These are phyloP conservation scores for Lasioglossum zephyrum DNA, from an alignment of 2,888 invertebrate species.

Conservation along the genomic window DNA sequence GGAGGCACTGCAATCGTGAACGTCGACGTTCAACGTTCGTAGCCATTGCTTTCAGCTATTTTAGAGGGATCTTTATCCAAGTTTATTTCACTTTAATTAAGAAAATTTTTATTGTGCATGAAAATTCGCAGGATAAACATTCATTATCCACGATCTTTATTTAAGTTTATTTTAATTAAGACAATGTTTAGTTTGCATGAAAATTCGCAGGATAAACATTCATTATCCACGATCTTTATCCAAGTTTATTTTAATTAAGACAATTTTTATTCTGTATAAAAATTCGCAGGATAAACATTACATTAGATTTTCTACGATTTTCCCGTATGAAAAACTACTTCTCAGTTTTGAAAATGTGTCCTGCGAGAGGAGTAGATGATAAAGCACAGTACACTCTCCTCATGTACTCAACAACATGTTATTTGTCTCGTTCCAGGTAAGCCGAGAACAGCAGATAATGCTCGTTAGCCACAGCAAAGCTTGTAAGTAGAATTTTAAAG, in stretches of 20 bases:
- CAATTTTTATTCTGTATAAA: too few species aligned
- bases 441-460: neutral
- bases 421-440: slow-evolving; percentile 25
- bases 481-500: neutral
- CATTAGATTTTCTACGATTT: neutral
- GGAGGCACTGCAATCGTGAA: neutral
- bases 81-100: too few species aligned
- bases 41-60: neutral
- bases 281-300: too few species aligned
- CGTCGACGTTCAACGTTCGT: neutral
- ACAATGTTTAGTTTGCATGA: too few species aligned
- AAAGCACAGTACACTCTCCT: neutral
- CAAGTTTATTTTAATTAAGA: too few species aligned
- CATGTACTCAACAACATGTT: neutral
- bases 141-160: too few species aligned
- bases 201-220: too few species aligned
- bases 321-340: neutral
- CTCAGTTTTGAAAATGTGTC: neutral
- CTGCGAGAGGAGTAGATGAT: neutral
- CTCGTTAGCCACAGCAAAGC: neutral
- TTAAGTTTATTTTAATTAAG: too few species aligned
- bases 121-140: too few species aligned
- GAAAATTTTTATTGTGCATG: too few species aligned
- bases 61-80: neutral
- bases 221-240: too few species aligned